Evolutionary conservation across 2,888 invertebrate species (phyloP), one percentile per base, ranked within the genome.

Genomic region (Neria commutata): DNA sequence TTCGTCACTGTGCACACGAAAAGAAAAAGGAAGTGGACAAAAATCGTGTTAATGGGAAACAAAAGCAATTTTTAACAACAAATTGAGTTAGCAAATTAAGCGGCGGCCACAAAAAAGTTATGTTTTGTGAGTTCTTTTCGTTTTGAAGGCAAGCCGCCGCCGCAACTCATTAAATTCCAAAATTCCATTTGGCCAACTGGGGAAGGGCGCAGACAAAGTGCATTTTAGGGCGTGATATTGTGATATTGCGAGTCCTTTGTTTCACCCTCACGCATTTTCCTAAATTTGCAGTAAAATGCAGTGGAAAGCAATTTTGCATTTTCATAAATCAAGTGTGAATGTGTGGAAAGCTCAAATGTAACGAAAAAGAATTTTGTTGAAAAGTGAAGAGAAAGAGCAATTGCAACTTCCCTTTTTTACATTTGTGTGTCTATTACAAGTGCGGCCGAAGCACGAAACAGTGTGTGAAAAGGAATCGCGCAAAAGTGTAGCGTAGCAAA

Each of bases 391-490:
- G 17, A 42, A 48, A 56, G 50, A 54, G 48, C 26, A 54, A 60
- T 66, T 61, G 63, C 67, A 69, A 68, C 65, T 69, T 68, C 67
- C 68, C 67, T 69, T 53, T 42, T 52, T 25, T 37, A 45, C 48
- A 52, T 50, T 60, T 65, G 76, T 73, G 72, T 75, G 75, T 76
- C 75, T 77, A 77, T 76, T 75, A 73, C 76, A 74, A 71, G 69
- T 70, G 67, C 70, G n/a, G n/a, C n/a, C n/a, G 69, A 74, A 73
- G 64, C 68, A 64, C 59, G 70, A 66, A 64, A 63, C 65, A n/a
- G n/a, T n/a, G n/a, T n/a, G n/a, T n/a, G n/a, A 62, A 73, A 70
- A 65, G 67, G 68, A 60, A 65, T 63, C 58, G 57, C 61, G 58
- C 55, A 60, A 56, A 64, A 67, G 57, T 64, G 59, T 60, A 45